Conservation (phyloP, 2,888 invertebrate genomes). For the Ophion ventricosus region DNA sequence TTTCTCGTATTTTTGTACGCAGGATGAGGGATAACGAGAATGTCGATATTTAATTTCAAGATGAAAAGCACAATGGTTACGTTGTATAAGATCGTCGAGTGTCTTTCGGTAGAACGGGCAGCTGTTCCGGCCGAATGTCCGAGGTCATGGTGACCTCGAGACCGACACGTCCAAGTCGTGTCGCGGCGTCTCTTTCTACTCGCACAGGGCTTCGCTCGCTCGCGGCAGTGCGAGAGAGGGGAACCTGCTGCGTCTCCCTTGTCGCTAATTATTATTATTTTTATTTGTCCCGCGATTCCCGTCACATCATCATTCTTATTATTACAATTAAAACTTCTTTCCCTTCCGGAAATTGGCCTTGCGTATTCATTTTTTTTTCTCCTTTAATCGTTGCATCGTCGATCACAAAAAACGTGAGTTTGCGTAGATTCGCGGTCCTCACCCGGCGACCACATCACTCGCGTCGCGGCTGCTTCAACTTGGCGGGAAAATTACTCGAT, state of each 20-base stretch:
- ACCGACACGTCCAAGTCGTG: constrained; percentile 34
- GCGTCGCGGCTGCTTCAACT: not conserved
- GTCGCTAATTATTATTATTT: not conserved
- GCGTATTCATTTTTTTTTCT: not conserved
- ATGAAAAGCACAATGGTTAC: not conserved
- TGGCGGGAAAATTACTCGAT: constrained; percentile 9
- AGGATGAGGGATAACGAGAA: not conserved
- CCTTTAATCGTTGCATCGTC: not conserved
- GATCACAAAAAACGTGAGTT: not conserved
- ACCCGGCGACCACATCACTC: not conserved
- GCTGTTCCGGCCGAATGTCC: constrained; percentile 41
- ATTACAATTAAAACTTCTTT: not conserved
- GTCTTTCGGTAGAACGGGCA: constrained; percentile 22
- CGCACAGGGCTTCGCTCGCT: not conserved
- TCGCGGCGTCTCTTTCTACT: constrained; percentile 29
- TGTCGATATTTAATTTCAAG: not conserved
- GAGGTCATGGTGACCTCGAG: constrained; percentile 54
- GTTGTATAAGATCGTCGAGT: not conserved
- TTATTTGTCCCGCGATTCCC: not conserved
- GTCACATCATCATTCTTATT: not conserved
- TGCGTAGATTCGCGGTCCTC: not conserved
- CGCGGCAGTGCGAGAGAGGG: not conserved
- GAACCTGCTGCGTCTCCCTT: not conserved
- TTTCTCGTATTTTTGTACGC: not conserved
- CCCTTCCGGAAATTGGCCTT: not conserved